Evolutionary conservation across 2,113 vertebrate species (phyloP).

Genomic region (Myrmecobius fasciatus): DNA sequence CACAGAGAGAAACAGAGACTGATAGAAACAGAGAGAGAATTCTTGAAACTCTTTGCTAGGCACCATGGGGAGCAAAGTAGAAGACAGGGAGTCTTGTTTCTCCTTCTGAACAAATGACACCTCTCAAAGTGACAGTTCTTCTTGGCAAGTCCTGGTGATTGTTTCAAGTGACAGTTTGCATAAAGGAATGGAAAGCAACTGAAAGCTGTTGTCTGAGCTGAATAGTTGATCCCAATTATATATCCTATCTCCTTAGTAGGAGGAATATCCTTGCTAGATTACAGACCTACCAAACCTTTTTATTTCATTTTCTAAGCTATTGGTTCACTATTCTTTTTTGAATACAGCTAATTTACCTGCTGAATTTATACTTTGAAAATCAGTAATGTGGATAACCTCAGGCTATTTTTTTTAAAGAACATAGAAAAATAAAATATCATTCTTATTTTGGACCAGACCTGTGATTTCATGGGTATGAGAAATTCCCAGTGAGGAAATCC

Average conservation of each 20-base stretch:
- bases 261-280: background rate
- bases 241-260: rapidly evolving
- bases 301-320: background rate
- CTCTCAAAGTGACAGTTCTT: background rate
- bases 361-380: conserved; percentile 27
- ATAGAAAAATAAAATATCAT: background rate
- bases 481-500: background rate
- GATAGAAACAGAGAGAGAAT: no score
- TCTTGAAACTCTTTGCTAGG: background rate
- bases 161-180: background rate
- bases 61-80: background rate
- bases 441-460: background rate
- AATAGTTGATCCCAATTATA: rapidly evolving
- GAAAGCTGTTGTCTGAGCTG: background rate
- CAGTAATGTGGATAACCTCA: background rate
- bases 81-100: background rate
- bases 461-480: background rate
- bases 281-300: no score
- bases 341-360: background rate
- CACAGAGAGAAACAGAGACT: no score
- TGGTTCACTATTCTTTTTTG: background rate
- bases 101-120: rapidly evolving
- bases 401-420: background rate
- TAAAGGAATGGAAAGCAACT: rapidly evolving
- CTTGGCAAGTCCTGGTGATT: background rate